A percentile compares a stretch with the other conserved stretches of the same genome.
Conservation (phyloP, 37 sponge, comb jelly and placozoan genomes). For the Bolinopsis microptera region DNA sequence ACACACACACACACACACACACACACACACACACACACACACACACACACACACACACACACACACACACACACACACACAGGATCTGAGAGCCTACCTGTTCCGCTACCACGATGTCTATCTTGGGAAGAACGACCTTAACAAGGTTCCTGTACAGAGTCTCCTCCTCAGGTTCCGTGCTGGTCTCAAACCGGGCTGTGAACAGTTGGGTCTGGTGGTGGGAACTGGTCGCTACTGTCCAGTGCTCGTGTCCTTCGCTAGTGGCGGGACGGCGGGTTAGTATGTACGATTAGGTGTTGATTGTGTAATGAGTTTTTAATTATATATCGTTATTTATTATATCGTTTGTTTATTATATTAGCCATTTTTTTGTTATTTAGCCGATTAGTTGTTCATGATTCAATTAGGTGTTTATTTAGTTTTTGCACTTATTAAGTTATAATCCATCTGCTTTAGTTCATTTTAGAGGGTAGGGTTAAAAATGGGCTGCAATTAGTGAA, state of each 20-base stretch:
- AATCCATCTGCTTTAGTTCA: too few species aligned
- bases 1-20: neutral
- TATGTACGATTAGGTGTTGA: too few species aligned
- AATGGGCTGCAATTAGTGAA: too few species aligned
- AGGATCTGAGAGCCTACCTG: neutral
- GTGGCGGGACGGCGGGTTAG: neutral
- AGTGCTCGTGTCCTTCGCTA: slow-evolving; percentile 11
- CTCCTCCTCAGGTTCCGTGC: slow-evolving; percentile 44
- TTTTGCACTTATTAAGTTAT: too few species aligned
- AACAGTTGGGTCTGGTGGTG: neutral
- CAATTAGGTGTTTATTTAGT: too few species aligned
- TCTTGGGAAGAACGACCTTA: slow-evolving; percentile 29
- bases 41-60: neutral
- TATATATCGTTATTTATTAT: too few species aligned
- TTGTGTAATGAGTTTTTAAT: too few species aligned
- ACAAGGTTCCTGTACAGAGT: slow-evolving; percentile 29
- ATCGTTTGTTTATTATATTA: too few species aligned
- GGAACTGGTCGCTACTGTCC: neutral
- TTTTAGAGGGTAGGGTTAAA: too few species aligned
- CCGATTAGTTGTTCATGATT: too few species aligned
- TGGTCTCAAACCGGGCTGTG: neutral
- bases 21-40: neutral
- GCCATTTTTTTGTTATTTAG: too few species aligned
- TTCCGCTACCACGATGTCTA: neutral
- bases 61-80: neutral